A percentile compares a stretch with the other conserved stretches of the same genome.
These are phyloP conservation scores for Ochropleura leucogaster DNA, from an alignment of 2,888 invertebrate genomes.

Conservation along the genomic window DNA sequence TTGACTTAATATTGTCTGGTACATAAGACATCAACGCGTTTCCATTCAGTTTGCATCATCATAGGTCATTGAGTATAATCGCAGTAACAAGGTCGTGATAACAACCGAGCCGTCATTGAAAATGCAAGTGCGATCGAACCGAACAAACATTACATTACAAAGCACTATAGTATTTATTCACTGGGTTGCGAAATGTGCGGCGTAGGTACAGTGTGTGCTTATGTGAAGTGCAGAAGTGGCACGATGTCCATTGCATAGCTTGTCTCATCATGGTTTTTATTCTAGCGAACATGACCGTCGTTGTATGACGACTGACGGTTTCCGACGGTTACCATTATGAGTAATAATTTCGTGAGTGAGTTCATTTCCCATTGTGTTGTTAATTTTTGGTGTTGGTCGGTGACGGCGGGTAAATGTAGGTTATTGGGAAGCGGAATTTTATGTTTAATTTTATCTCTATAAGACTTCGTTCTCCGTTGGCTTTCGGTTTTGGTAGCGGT, in stretches of 20 bases:
- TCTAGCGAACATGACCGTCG: slow-evolving; percentile 81
- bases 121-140: slow-evolving; percentile 71
- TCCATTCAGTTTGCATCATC: slow-evolving; percentile 73
- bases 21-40: slow-evolving; percentile 86
- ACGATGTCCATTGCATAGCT: slow-evolving; percentile 77
- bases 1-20: slow-evolving; percentile 65
- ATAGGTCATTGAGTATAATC: slow-evolving; percentile 74
- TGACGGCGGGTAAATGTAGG: slow-evolving; percentile 72
- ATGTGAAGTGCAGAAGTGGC: slow-evolving; percentile 71
- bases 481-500: slow-evolving; percentile 60
- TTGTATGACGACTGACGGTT: slow-evolving; percentile 76
- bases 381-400: slow-evolving; percentile 84
- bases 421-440: slow-evolving; percentile 60
- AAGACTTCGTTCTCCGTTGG: slow-evolving; percentile 60
- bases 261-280: slow-evolving; percentile 82
- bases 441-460: slow-evolving; percentile 61
- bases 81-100: slow-evolving; percentile 78
- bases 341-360: slow-evolving; percentile 84
- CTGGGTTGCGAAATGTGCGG: slow-evolving; percentile 73
- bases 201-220: slow-evolving; percentile 70
- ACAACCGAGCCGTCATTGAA: slow-evolving; percentile 81
- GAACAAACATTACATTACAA: slow-evolving; percentile 60
- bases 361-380: slow-evolving; percentile 87
- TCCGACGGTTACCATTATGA: slow-evolving; percentile 72
- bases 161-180: slow-evolving; percentile 72